A percentile compares a stretch with the other conserved stretches of the same genome.
Conservation (phyloP, 2,797 vertebrate genomes). For the Lacerta bilineata region DNA sequence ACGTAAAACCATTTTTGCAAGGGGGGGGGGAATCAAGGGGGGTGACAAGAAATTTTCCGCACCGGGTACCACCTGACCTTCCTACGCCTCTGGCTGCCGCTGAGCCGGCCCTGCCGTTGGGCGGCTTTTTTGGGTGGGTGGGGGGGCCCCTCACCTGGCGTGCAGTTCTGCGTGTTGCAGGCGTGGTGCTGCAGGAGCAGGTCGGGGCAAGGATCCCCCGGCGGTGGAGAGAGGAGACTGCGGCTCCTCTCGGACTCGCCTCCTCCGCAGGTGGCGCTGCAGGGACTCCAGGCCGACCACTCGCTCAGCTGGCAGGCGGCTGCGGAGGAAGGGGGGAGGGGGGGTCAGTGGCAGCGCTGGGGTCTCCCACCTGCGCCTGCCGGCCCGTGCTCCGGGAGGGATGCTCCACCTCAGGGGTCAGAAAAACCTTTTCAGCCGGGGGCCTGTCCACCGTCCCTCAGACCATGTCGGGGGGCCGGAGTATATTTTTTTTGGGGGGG, state of each 20-base stretch:
- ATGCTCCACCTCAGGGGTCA: not conserved
- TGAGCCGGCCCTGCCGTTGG: too few relatives aligned
- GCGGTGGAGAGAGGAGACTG: slow-evolving; percentile 71
- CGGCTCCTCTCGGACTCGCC: slow-evolving; percentile 80
- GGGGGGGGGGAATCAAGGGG: too few relatives aligned
- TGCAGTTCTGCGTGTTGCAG: slow-evolving; percentile 85
- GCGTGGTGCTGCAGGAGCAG: slow-evolving; percentile 75
- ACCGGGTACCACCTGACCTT: too few relatives aligned
- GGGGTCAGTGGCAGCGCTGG: not conserved
- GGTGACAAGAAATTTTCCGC: too few relatives aligned
- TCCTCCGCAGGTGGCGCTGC: slow-evolving; percentile 84
- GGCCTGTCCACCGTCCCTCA: too few relatives aligned
- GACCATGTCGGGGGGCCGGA: too few relatives aligned
- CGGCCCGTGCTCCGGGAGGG: not conserved
- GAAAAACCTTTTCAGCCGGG: not conserved
- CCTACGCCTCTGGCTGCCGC: too few relatives aligned
- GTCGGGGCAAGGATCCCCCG: slow-evolving; percentile 73
- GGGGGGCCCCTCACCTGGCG: slow-evolving; percentile 76
- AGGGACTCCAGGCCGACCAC: slow-evolving; percentile 87
- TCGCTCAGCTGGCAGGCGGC: slow-evolving; percentile 81
- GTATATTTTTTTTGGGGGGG: too few relatives aligned
- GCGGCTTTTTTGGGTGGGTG: too few relatives aligned
- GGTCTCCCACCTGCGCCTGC: too few relatives aligned
- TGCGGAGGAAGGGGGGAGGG: slow-evolving; percentile 32
- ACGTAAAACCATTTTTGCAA: too few relatives aligned